phyloP scores from a whole-genome alignment of 2,888 invertebrate genomes.

The Acleris laterana region DNA sequence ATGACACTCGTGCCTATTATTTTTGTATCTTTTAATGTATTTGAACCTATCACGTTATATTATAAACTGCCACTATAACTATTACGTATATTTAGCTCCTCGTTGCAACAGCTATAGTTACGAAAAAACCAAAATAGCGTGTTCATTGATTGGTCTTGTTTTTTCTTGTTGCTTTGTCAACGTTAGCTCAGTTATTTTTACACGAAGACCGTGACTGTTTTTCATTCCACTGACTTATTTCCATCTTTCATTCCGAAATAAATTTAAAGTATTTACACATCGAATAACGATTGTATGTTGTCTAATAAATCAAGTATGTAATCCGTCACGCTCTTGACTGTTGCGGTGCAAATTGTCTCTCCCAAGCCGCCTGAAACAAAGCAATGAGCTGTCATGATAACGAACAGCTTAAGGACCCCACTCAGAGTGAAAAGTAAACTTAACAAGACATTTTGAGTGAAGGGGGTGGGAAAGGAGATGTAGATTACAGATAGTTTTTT shows the following conservation, averaged over 20 bases:
- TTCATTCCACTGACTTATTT: no score
- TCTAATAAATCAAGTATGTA: constrained; percentile 12
- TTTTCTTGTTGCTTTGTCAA: no score
- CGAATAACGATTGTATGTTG: constrained; percentile 8
- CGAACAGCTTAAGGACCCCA: constrained; percentile 9
- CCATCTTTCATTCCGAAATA: not conserved
- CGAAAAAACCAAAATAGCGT: no score
- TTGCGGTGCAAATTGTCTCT: constrained; percentile 13
- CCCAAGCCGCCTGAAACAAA: constrained; percentile 3
- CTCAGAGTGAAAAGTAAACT: constrained; percentile 6
- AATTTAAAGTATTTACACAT: not conserved
- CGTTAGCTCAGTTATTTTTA: no score
- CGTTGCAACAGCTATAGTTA: no score
- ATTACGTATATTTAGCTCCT: no score
- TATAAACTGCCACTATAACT: no score
- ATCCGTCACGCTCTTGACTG: constrained; percentile 4
- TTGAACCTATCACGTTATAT: no score
- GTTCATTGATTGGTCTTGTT: no score
- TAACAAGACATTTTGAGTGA: constrained; percentile 6
- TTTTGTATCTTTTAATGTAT: no score
- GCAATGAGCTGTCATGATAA: constrained; percentile 13
- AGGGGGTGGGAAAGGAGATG: not conserved
- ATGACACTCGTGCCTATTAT: no score
- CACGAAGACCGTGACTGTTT: no score
- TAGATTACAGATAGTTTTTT: not conserved